Evolutionary conservation across 2,113 vertebrate genomes (phyloP).

Genomic region (Bucco capensis): DNA sequence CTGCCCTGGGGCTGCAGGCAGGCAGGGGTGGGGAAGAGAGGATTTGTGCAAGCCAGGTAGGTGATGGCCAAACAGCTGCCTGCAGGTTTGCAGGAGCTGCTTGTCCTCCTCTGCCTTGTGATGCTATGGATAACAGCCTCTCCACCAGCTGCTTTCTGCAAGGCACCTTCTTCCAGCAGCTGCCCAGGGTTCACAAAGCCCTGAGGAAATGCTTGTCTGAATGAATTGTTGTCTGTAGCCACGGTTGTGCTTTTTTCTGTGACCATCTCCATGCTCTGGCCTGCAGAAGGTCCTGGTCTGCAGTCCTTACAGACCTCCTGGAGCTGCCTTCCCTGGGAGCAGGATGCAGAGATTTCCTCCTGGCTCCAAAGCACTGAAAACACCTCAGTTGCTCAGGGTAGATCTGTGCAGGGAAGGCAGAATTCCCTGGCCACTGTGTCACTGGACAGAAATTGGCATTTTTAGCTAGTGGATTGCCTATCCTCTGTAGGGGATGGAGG

Average conservation of each 20-base stretch:
- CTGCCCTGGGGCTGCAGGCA: background rate
- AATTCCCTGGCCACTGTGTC: background rate
- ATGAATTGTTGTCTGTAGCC: background rate
- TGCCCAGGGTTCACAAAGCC: background rate
- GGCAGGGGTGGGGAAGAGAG: background rate
- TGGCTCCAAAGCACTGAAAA: background rate
- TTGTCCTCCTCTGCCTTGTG: background rate
- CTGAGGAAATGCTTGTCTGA: background rate
- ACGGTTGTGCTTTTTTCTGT: background rate
- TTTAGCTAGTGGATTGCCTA: too few relatives aligned
- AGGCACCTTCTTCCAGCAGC: background rate
- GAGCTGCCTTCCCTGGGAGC: background rate
- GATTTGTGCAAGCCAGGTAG: rapidly evolving
- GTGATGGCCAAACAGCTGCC: background rate
- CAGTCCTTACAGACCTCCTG: background rate
- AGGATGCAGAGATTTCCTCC: background rate
- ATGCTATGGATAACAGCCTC: background rate
- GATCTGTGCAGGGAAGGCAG: background rate
- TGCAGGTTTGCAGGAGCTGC: background rate
- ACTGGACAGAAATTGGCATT: too few relatives aligned
- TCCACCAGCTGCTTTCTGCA: rapidly evolving
- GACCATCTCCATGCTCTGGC: background rate
- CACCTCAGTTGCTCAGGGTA: background rate
- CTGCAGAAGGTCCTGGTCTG: background rate
- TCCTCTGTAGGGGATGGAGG: too few relatives aligned